Percentiles rank a stretch among this genome's conserved stretches.
phyloP scores from a whole-genome alignment of 2,888 invertebrate species.

The Lithosia quadra region DNA sequence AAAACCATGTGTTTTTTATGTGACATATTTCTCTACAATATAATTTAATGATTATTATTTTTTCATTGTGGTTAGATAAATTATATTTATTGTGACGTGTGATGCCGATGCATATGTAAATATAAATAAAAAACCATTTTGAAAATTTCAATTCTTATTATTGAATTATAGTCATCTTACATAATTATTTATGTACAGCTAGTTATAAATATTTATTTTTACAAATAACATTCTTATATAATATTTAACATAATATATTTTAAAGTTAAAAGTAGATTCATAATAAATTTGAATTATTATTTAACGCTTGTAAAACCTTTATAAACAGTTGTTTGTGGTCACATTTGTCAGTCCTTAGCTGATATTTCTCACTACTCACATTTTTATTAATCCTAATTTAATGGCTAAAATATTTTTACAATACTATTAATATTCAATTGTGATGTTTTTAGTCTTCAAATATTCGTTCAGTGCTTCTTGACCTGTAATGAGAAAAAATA shows the following conservation, averaged over 20 bases:
- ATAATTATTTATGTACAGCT: conserved; percentile 43
- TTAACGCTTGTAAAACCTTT: background rate
- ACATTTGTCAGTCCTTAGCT: background rate
- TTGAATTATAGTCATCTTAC: conserved; percentile 37
- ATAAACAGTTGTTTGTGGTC: background rate
- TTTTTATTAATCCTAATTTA: background rate
- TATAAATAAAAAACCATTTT: background rate
- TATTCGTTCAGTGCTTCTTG: conserved; percentile 98
- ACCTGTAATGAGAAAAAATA: conserved; percentile 83
- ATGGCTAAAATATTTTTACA: background rate
- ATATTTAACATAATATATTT: conserved; percentile 15
- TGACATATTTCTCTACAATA: too few relatives aligned
- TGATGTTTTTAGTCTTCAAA: conserved; percentile 97
- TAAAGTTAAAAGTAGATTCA: background rate
- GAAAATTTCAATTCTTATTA: conserved; percentile 22
- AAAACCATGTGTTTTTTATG: too few relatives aligned
- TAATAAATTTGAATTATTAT: background rate
- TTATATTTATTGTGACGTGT: background rate
- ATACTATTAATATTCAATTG: conserved; percentile 93
- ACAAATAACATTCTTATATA: conserved; percentile 24
- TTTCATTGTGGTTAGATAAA: background rate
- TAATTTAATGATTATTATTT: background rate
- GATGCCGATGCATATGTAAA: background rate
- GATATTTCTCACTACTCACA: background rate
- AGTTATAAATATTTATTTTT: conserved; percentile 33